phyloP scores from a whole-genome alignment of 2,888 invertebrate species.

The Carpatolechia fugitivella region DNA sequence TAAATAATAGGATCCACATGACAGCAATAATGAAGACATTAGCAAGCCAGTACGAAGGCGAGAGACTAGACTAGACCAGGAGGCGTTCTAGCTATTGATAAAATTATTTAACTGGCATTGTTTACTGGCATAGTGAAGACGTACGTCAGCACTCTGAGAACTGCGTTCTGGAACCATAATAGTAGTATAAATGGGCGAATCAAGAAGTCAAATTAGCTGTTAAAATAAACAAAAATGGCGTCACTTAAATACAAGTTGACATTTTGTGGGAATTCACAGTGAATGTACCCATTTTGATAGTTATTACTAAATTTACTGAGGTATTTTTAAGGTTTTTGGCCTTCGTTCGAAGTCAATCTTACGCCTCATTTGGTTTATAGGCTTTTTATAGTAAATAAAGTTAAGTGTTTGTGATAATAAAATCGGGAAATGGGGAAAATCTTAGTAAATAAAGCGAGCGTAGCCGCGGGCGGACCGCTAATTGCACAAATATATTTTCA shows the following conservation, averaged over 20 bases:
- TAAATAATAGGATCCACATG: too few relatives aligned
- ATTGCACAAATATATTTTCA: too few relatives aligned
- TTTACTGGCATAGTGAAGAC: too few relatives aligned
- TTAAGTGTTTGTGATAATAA: too few relatives aligned
- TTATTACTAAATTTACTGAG: conserved; percentile 9
- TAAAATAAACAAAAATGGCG: conserved; percentile 22
- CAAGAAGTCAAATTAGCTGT: conserved; percentile 27
- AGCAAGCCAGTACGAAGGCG: too few relatives aligned
- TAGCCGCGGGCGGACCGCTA: too few relatives aligned
- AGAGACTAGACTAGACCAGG: too few relatives aligned
- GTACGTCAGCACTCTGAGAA: neutral
- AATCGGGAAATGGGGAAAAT: too few relatives aligned
- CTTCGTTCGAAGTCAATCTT: neutral
- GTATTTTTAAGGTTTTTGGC: neutral
- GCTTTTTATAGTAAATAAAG: neutral
- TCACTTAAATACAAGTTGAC: conserved; percentile 13
- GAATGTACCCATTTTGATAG: neutral
- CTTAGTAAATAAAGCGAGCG: too few relatives aligned
- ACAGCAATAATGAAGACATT: too few relatives aligned
- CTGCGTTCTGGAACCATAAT: neutral
- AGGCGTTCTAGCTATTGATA: too few relatives aligned
- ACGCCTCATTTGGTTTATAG: neutral
- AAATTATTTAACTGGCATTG: too few relatives aligned
- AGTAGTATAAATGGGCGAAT: conserved; percentile 21
- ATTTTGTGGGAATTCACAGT: conserved; percentile 14